Evolutionary conservation across 35 echinoderm and acorn worm genomes (phyloP).

Genomic region (Eucidaris tribuloides): DNA sequence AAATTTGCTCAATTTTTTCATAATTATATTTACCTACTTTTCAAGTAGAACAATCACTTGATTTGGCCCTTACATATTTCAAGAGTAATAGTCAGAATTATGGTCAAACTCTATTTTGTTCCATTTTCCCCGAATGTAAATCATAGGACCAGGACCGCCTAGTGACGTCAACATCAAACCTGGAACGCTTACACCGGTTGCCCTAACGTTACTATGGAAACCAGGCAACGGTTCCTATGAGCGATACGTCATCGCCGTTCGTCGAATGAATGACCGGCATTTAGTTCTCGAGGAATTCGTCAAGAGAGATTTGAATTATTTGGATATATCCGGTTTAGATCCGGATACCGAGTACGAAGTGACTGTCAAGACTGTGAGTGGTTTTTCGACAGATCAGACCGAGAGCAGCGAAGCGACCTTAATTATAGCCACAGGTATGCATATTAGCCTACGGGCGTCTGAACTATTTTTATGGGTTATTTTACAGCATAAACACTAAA

Average conservation of each 20-base stretch:
- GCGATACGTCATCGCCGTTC: background rate
- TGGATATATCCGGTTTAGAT: background rate
- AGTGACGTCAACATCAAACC: background rate
- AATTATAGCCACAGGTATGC: too few species aligned
- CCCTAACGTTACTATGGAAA: background rate
- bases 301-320: background rate
- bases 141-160: background rate
- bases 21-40: too few species aligned
- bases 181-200: background rate
- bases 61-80: too few species aligned
- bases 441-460: too few species aligned
- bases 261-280: background rate
- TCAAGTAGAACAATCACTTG: too few species aligned
- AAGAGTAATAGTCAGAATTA: too few species aligned
- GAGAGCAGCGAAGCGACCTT: background rate
- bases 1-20: too few species aligned
- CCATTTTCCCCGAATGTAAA: too few species aligned
- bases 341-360: background rate
- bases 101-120: too few species aligned
- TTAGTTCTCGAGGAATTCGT: background rate
- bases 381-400: background rate
- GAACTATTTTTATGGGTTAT: too few species aligned
- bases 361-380: background rate
- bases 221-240: background rate
- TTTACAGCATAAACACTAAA: too few species aligned